Evolutionary conservation across 2,797 vertebrate species (phyloP), one percentile per base, ranked within the genome.

Genomic region (Pantherophis vulpinus): DNA sequence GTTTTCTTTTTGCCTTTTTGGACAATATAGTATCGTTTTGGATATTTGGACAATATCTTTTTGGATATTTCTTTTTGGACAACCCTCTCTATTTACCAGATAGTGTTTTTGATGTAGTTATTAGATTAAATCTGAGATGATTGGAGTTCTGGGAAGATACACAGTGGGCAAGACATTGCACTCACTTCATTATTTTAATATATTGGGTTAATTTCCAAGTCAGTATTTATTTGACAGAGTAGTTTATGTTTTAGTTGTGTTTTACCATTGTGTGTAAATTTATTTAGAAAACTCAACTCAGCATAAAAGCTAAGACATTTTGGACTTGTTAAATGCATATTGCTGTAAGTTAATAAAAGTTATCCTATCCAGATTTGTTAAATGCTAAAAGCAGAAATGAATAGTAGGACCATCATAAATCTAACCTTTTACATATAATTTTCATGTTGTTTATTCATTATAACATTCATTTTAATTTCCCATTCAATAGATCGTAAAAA

Each of bases 401-500:
- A 59, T 27, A 42, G 2, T 29, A 59, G 27, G 27, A 9, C 29
- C 86, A 32, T 32, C 11, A 27, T 51, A 55, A 66, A 27, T 87
- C 32, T 70, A 32, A 63, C 54, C 42, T n/a, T 61, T 10, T 58
- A 66, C 6, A 14, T 25, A 54, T 90, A 14, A 11, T 29, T 29
- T 37, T 70, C 6, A 14, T n/a, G n/a, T 61, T 1, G 6, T 9
- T 92, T 0, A 95, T 92, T 91, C 47, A 56, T 90, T 90, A 90
- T 93, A 93, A 90, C 0, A 0, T 5, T 89, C 14, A 1, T 90
- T 87, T 87, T 90, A 8, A 86, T 74, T 93, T 88, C 29, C 94
- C 91, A 91, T 93, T 96, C 23, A 61, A 29, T 94, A 99, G 99
- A 99, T 97, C 98, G 99, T 95, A 99, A 99, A 96, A 99, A 99